Evolutionary conservation across 2,888 invertebrate genomes (phyloP).

Genomic region (Nemotelus pantherinus): DNA sequence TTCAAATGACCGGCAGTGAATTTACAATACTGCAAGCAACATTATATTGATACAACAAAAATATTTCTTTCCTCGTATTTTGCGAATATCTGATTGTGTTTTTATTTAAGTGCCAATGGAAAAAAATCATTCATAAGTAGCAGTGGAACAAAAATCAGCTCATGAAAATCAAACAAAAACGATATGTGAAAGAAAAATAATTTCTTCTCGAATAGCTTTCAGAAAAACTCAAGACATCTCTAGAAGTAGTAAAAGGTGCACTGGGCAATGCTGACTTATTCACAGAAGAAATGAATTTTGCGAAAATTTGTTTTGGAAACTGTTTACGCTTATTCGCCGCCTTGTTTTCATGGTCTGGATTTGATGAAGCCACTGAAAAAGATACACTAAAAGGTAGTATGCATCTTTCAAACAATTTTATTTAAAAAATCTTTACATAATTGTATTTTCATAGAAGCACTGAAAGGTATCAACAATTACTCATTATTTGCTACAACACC

Average conservation of each 20-base stretch:
- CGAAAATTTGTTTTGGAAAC: constrained; percentile 68
- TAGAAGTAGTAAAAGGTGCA: constrained; percentile 68
- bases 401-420: constrained; percentile 1
- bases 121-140: too few relatives aligned
- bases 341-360: constrained; percentile 73
- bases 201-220: background rate
- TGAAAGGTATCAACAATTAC: constrained; percentile 52
- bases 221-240: constrained; percentile 36
- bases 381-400: constrained; percentile 45
- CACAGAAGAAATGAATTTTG: constrained; percentile 65
- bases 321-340: constrained; percentile 69
- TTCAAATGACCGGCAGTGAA: too few relatives aligned
- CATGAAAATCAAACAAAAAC: too few relatives aligned
- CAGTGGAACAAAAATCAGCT: too few relatives aligned
- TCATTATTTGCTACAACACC: constrained; percentile 40
- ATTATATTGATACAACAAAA: too few relatives aligned
- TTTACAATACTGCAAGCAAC: too few relatives aligned
- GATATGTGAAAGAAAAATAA: too few relatives aligned
- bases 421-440: background rate
- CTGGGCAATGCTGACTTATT: constrained; percentile 70
- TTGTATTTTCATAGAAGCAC: constrained; percentile 54
- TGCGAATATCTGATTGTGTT: too few relatives aligned
- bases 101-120: too few relatives aligned
- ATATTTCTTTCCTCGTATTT: too few relatives aligned
- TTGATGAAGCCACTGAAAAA: constrained; percentile 64